These are phyloP conservation scores for Azorinus chamasolen DNA, from an alignment of 2,888 invertebrate genomes.

Conservation along the genomic window DNA sequence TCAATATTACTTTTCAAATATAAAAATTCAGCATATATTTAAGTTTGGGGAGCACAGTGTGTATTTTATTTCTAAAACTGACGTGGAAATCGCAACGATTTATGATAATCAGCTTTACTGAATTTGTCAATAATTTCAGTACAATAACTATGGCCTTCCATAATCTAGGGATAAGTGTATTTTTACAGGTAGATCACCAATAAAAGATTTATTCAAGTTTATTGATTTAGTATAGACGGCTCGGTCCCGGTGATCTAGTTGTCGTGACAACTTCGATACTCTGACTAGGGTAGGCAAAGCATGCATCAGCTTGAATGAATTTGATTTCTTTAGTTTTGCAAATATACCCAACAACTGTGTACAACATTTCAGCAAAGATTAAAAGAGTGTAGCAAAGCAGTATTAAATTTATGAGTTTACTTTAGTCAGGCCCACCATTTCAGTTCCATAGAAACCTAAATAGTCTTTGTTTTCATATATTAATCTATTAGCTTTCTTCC, in stretches of 20 bases:
- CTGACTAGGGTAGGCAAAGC: conserved; percentile 10
- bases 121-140: conserved; percentile 53
- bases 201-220: conserved; percentile 79
- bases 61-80: conserved; percentile 10
- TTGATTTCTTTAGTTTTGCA: conserved; percentile 39
- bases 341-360: conserved; percentile 50
- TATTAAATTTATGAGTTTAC: conserved; percentile 40
- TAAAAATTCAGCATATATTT: conserved; percentile 1
- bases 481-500: conserved; percentile 51
- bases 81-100: conserved; percentile 37
- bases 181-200: conserved; percentile 65
- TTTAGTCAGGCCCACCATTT: conserved; percentile 1
- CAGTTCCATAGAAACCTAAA: conserved; percentile 63
- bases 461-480: conserved; percentile 62
- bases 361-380: conserved; percentile 40
- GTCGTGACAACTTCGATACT: conserved; percentile 60
- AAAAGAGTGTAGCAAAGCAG: conserved; percentile 17
- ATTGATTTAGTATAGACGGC: conserved; percentile 69
- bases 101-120: conserved; percentile 42
- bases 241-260: conserved; percentile 59
- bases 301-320: conserved; percentile 33
- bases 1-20: no score
- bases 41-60: not conserved
- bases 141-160: conserved; percentile 24
- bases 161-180: conserved; percentile 64